Evolutionary conservation across 2,113 vertebrate genomes (phyloP), one percentile per base, ranked within the genome.

Genomic region (Dicaeum eximium): DNA sequence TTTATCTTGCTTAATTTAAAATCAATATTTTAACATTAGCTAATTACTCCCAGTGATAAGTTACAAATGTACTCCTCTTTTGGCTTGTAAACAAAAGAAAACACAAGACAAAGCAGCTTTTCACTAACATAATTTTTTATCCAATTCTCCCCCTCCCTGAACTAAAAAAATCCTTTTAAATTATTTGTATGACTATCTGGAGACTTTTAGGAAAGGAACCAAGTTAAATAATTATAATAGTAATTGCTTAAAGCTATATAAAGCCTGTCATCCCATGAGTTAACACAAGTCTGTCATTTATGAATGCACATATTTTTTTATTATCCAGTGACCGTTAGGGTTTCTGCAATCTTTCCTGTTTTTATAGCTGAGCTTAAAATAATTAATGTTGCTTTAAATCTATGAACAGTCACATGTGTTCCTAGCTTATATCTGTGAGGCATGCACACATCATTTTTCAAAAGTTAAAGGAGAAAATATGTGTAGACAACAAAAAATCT

Each of bases 1-100:
- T 97, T 96, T 95, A 73, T 95, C 92, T 96, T 96, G 37, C 53
- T 90, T 97, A 97, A 96, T 95, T 54, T 93, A 95, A 96, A 98
- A 98, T 97, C 96, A 96, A 94, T 97, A 90, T 80, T 94, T 97
- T 92, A 96, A 87, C 58, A 71, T 93, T 75, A 96, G 61, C 33
- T 97, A 96, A 96, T 97, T 97, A 94, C 17, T 90, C 28, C 67
- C 23, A 77, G n/a, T 44, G 88, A 92, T 96, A 97, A 72, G 48
- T 77, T 96, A 91, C 50, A 94, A 96, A 97, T 75, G 9, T 44
- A 64, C 37, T 80, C 64, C 82, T 67, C 45, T 80, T 71, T 67
- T 94, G 67, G 19, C 31, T 79, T 84, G 16, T 45, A 87, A 95
- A 94, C 24, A 80, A 93, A 92, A 90, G 40, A 27, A 80, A 79